Conservation (phyloP, 2,113 vertebrate genomes). For the Glaucomys volans region DNA sequence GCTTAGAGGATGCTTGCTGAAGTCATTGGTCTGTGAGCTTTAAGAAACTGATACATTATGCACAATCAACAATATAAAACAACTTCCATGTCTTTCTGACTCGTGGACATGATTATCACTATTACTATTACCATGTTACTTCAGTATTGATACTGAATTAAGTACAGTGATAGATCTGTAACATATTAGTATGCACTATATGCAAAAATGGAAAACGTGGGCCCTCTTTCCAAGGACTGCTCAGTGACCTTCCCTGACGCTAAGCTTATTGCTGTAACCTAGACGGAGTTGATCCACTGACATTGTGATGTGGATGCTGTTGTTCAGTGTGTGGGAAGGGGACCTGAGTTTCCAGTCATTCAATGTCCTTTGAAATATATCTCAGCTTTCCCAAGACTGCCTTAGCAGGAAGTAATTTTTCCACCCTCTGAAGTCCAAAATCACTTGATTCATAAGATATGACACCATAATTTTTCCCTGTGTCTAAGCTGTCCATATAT, state of each 20-base stretch:
- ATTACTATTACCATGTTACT: background rate
- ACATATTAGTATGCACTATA: background rate
- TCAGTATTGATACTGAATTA: background rate
- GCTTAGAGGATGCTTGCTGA: background rate
- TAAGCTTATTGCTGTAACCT: background rate
- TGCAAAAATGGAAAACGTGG: background rate
- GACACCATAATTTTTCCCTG: too few species aligned
- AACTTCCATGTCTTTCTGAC: constrained; percentile 5
- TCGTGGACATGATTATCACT: background rate
- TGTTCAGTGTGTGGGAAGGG: background rate
- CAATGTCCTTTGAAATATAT: background rate
- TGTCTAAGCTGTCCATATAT: background rate
- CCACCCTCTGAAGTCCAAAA: background rate
- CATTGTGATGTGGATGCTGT: accelerated
- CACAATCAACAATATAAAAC: background rate
- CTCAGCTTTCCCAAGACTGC: background rate
- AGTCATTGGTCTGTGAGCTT: background rate
- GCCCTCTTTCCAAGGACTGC: background rate
- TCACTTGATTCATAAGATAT: background rate
- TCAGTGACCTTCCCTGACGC: background rate
- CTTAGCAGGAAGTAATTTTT: background rate
- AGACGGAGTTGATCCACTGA: background rate
- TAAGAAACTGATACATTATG: background rate
- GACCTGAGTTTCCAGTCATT: background rate
- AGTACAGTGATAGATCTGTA: background rate